Base-by-base conservation (phyloP, 1,140 invertebrate species). In the Listronotus oregonensis region DNA sequence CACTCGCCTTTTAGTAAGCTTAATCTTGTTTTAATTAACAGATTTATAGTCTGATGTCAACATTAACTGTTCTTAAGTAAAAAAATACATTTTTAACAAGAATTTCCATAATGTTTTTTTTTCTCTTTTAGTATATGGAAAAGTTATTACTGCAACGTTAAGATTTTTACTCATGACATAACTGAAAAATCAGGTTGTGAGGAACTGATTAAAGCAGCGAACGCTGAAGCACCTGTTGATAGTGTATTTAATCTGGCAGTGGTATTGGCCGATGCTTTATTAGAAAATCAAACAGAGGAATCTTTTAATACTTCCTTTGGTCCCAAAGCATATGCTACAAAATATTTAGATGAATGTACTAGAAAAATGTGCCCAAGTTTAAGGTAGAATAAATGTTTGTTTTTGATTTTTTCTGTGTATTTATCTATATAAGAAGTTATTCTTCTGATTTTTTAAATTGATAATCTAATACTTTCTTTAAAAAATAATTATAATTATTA, bases 181-280 rank as follows among this genome's bases (percentile, higher is more conserved):
- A 80, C 80, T 0, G 82, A 78, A 1, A 72, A 72, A 55, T 65
- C 81, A 11, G 83, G 84, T 0, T 84, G 79, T 51, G 82, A 84
- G 49, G 63, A 79, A 3, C 79, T 93, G 15, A 55, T 93, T 3
- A 78, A 83, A 54, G 81, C 84, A 34, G 85, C 88, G 0, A 73
- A 71, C 1, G 73, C 81, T 62, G 69, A 88, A 1, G 89, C 84
- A 1, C 86, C 87, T 9, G 81, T 94, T 44, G 89, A 86, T 44
- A 90, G 83, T n/a, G 86, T 94, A 31, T 94, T 93, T 75, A 90
- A 94, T 76, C 78, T 93, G 14, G 91, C 91, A 7, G 87, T 87
- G 61, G 85, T 89, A 21, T 70, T 86, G 4, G 80, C 79, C 56
- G 85, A 87, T 44, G 73, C 69, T 4, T 0, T 85, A 0, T 80